Conservation (phyloP, 2,888 invertebrate genomes). For the Caenorhabditis sinica region DNA sequence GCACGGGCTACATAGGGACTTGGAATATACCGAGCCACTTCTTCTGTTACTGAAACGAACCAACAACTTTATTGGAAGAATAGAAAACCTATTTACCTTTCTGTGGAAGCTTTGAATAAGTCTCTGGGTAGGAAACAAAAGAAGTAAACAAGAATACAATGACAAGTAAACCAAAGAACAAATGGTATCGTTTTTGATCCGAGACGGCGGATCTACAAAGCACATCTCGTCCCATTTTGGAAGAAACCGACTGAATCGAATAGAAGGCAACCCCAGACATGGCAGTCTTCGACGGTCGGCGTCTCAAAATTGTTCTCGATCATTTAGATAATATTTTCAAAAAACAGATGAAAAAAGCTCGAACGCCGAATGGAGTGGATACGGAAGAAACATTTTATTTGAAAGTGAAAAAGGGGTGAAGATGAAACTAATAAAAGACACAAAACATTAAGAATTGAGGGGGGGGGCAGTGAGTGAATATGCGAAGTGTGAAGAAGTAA, state of each 20-base stretch:
- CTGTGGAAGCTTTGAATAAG: background rate
- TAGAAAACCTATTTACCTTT: background rate
- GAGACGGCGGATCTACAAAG: constrained; percentile 7
- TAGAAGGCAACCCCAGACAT: no score
- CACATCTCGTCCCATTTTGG: constrained; percentile 5
- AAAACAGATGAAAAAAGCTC: constrained; percentile 4
- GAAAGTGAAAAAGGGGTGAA: constrained; percentile 1
- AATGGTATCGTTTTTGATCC: constrained; percentile 4
- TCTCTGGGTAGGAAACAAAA: constrained; percentile 3
- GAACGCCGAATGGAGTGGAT: constrained; percentile 22
- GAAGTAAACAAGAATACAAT: background rate
- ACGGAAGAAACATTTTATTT: constrained; percentile 6
- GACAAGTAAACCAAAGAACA: background rate
- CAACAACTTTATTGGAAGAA: background rate
- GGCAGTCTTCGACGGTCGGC: background rate
- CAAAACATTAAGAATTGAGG: background rate
- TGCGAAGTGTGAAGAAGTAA: constrained; percentile 29
- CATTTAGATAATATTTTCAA: background rate
- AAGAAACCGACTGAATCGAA: background rate
- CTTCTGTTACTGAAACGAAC: constrained; percentile 22
- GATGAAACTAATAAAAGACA: constrained; percentile 7
- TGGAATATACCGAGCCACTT: constrained; percentile 9
- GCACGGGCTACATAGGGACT: background rate
- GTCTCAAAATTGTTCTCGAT: constrained; percentile 1
- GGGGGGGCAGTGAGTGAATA: constrained; percentile 55